Conservation (phyloP, 2,888 invertebrate species). For the Sussaba pulchella region DNA sequence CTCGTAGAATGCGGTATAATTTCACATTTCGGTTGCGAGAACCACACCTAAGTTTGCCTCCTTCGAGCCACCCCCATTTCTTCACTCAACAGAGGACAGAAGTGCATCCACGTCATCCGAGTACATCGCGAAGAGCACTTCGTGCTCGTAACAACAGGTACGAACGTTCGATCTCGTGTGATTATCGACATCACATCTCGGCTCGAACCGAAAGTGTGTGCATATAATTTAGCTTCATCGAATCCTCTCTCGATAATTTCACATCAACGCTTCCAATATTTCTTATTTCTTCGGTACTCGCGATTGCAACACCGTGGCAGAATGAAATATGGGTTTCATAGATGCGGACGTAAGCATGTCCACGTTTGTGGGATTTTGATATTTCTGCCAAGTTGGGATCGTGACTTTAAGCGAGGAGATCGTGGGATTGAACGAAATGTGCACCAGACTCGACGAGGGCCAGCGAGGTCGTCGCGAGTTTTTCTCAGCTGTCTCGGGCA, state of each 20-base stretch:
- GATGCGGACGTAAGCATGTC: constrained; percentile 33
- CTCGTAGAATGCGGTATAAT: neutral
- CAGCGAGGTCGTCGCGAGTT: constrained; percentile 69
- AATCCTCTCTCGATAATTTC: constrained; percentile 45
- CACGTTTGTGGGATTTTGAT: constrained; percentile 60
- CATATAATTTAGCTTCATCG: constrained; percentile 42
- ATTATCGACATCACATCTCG: constrained; percentile 47
- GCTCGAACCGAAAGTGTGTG: constrained; percentile 5
- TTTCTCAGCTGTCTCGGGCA: constrained; percentile 22
- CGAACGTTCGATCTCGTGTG: constrained; percentile 30
- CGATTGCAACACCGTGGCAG: neutral
- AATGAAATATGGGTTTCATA: constrained; percentile 34
- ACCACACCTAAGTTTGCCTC: too few relatives aligned
- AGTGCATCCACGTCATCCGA: neutral
- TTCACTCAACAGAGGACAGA: neutral
- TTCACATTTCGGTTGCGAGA: neutral
- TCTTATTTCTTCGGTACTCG: constrained; percentile 29
- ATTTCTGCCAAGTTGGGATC: constrained; percentile 65
- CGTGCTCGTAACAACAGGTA: constrained; percentile 45
- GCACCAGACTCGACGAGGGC: constrained; percentile 66
- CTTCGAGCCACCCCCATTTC: too few relatives aligned
- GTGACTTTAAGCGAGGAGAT: constrained; percentile 69
- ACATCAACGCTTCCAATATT: constrained; percentile 53
- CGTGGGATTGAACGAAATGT: constrained; percentile 74
- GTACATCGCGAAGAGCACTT: constrained; percentile 10